phyloP scores from a whole-genome alignment of 2,797 vertebrate genomes.

The Coracias cyanogaster region DNA sequence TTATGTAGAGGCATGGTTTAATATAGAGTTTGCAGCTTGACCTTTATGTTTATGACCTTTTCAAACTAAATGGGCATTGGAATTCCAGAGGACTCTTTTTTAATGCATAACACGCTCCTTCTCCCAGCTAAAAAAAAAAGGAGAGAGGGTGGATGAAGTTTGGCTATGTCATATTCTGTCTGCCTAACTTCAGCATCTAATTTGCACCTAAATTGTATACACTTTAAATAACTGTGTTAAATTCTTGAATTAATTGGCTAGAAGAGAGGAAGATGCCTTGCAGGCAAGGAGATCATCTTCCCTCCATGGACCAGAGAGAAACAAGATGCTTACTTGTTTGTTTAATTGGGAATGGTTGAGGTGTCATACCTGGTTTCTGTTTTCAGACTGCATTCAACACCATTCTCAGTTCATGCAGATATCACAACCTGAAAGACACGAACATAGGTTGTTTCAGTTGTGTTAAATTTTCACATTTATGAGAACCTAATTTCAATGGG shows the following conservation, averaged over 20 bases:
- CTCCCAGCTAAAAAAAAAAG: not conserved
- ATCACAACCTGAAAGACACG: constrained; percentile 9
- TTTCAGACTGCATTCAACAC: constrained; percentile 44
- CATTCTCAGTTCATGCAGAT: constrained; percentile 46
- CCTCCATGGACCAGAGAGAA: not conserved
- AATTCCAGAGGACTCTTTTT: constrained; percentile 28
- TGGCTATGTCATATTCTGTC: not conserved
- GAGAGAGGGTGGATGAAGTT: not conserved
- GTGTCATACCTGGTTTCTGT: not conserved
- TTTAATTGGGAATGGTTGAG: constrained; percentile 6
- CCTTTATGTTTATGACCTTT: constrained; percentile 55
- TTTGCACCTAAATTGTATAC: not conserved
- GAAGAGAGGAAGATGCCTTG: not conserved
- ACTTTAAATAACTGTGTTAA: not conserved
- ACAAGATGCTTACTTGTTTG: not conserved
- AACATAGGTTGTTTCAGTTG: not conserved
- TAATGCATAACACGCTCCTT: not conserved
- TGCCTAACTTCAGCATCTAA: not conserved
- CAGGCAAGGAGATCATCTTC: not conserved
- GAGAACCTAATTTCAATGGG: not conserved
- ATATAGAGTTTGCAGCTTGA: constrained; percentile 47
- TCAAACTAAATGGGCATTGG: constrained; percentile 45
- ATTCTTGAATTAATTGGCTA: not conserved
- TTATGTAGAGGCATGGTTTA: constrained; percentile 38
- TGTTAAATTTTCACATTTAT: not conserved